Percentiles rank a stretch among this genome's conserved stretches.
These are phyloP conservation scores for Eulemur rubriventer DNA, from an alignment of 2,797 vertebrate species.

Conservation along the genomic window DNA sequence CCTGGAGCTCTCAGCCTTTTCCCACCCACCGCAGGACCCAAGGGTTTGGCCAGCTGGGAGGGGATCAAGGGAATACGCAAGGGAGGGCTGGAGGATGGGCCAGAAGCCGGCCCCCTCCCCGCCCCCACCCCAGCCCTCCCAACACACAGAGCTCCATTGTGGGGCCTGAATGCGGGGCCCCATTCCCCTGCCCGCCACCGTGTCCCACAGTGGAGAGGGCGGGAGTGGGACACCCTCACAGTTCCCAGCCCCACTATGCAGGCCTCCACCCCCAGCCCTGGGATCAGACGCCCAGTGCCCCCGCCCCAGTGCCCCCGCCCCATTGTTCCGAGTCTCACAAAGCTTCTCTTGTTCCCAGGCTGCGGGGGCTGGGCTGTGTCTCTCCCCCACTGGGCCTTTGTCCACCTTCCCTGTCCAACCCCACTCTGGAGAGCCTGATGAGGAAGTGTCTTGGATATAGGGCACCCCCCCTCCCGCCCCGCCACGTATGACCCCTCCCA, in stretches of 20 bases:
- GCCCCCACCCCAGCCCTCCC: neutral
- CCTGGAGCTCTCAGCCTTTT: neutral
- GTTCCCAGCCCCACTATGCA: neutral
- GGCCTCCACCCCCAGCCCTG: neutral
- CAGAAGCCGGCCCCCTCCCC: neutral
- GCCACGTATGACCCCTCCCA: no score
- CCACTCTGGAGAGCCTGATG: neutral
- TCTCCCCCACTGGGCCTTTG: conserved; percentile 66
- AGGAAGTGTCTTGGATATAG: neutral
- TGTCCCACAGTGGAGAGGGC: neutral
- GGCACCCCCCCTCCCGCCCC: neutral
- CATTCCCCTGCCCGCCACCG: neutral
- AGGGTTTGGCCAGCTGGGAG: conserved; percentile 44
- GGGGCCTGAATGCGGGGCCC: conserved; percentile 25
- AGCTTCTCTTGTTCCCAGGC: conserved; percentile 69
- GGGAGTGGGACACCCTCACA: neutral
- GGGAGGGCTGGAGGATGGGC: neutral
- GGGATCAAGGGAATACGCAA: conserved; percentile 5
- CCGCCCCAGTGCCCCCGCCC: neutral
- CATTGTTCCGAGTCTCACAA: conserved; percentile 70
- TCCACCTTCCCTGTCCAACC: conserved; percentile 4
- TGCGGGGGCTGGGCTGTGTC: neutral
- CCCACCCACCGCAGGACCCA: neutral
- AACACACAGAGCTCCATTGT: conserved; percentile 72
- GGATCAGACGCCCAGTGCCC: conserved; percentile 35